Percentiles rank a stretch among this genome's conserved stretches.
Conservation (phyloP, 2,888 invertebrate genomes). For the Chrysopilus asiliformis region DNA sequence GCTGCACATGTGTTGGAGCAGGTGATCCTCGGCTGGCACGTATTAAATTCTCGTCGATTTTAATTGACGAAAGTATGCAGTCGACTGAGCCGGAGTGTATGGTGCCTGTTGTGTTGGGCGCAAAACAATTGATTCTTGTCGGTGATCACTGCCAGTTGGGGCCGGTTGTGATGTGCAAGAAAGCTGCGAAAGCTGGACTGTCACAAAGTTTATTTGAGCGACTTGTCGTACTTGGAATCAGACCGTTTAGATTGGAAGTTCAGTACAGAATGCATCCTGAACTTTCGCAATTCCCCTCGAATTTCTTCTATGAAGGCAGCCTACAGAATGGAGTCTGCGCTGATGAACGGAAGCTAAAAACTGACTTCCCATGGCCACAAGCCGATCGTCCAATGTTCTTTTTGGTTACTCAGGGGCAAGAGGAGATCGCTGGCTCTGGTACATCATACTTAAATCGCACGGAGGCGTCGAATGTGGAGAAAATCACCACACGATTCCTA, state of each 20-base stretch:
- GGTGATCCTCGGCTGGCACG: constrained; percentile 89
- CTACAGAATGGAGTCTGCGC: constrained; percentile 98
- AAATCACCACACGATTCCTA: constrained; percentile 87
- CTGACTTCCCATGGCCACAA: constrained; percentile 97
- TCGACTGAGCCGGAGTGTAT: constrained; percentile 97
- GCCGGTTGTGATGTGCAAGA: constrained; percentile 99
- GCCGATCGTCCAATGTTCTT: constrained; percentile 98
- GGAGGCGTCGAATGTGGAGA: constrained; percentile 97
- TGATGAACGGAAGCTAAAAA: constrained; percentile 81
- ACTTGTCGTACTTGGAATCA: constrained; percentile 89
- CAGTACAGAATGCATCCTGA: constrained; percentile 99
- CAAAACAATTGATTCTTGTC: constrained; percentile 90
- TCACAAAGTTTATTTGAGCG: constrained; percentile 96
- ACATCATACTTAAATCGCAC: constrained; percentile 97
- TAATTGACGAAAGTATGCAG: constrained; percentile 96
- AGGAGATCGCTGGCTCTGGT: constrained; percentile 97
- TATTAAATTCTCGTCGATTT: constrained; percentile 88
- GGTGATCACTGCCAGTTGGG: constrained; percentile 99
- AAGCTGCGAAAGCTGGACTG: constrained; percentile 92
- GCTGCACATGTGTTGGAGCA: constrained; percentile 97
- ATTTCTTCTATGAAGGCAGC: constrained; percentile 98
- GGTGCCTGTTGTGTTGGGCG: constrained; percentile 97
- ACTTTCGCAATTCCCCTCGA: constrained; percentile 92
- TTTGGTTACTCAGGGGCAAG: constrained; percentile 94
- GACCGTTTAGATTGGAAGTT: constrained; percentile 92